Conservation (phyloP, 2,113 vertebrate species). For the Emydura subglobosa region DNA sequence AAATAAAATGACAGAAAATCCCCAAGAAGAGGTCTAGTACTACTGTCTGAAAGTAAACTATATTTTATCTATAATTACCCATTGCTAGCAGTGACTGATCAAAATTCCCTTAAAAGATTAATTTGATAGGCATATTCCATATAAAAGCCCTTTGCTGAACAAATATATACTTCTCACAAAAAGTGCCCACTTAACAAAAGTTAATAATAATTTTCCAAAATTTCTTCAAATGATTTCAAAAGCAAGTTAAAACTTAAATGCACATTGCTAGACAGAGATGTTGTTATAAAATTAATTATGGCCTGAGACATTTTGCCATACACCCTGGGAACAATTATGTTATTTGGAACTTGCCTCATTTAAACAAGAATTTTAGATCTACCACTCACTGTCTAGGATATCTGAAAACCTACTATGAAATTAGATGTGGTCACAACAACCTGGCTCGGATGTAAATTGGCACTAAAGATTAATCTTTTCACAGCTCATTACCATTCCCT, state of each 20-base stretch:
- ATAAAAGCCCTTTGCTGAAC: neutral
- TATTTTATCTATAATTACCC: neutral
- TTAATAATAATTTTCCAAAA: neutral
- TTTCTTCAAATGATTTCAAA: neutral
- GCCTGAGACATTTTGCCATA: neutral
- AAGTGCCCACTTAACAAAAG: neutral
- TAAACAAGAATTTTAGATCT: neutral
- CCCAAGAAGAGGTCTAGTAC: neutral
- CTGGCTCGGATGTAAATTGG: neutral
- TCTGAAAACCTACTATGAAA: neutral
- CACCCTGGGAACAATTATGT: neutral
- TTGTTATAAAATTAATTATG: neutral
- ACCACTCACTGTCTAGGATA: neutral
- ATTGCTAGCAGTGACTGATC: neutral
- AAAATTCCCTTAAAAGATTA: neutral
- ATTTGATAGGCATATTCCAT: neutral
- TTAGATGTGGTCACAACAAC: neutral
- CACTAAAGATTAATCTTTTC: neutral
- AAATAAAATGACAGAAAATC: neutral
- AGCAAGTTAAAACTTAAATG: neutral
- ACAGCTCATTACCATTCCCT: neutral
- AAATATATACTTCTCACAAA: neutral
- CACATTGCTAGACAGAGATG: neutral
- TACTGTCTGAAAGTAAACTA: conserved; percentile 1
- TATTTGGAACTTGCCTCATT: neutral